A percentile compares a stretch with the other conserved stretches of the same genome.
phyloP scores from a whole-genome alignment of 2,113 vertebrate species.

The Bucco capensis region DNA sequence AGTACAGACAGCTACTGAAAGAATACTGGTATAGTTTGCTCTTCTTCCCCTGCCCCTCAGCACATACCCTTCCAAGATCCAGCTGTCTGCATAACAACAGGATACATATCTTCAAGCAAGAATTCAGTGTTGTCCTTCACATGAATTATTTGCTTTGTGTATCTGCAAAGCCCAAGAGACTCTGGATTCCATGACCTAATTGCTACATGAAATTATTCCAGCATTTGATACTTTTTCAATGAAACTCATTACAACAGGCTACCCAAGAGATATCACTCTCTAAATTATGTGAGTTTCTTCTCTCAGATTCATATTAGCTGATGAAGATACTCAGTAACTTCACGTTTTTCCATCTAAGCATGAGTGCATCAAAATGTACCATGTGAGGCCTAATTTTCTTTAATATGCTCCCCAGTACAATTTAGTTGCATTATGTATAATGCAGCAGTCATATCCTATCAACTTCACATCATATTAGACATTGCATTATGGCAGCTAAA shows the following conservation, averaged over 20 bases:
- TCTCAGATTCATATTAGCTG: not conserved
- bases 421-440: constrained; percentile 45
- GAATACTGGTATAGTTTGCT: not conserved
- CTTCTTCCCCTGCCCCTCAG: not conserved
- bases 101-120: not conserved
- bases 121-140: not conserved
- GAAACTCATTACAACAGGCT: constrained; percentile 21
- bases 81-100: not conserved
- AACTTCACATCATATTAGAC: constrained; percentile 18
- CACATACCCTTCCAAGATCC: not conserved
- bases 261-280: not conserved
- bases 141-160: not conserved
- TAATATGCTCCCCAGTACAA: constrained; percentile 21
- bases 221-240: not conserved
- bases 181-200: constrained; percentile 19
- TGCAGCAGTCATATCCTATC: not conserved
- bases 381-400: constrained; percentile 19
- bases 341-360: not conserved
- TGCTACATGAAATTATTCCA: constrained; percentile 17
- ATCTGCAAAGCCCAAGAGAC: not conserved
- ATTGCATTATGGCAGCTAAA: constrained; percentile 5
- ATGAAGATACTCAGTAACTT: not conserved
- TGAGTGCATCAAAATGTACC: not conserved
- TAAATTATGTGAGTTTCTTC: not conserved
- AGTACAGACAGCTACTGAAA: not conserved